Percentiles rank a stretch among this genome's conserved stretches.
phyloP scores from a whole-genome alignment of 2,888 invertebrate species.

The Apodemia duryi region DNA sequence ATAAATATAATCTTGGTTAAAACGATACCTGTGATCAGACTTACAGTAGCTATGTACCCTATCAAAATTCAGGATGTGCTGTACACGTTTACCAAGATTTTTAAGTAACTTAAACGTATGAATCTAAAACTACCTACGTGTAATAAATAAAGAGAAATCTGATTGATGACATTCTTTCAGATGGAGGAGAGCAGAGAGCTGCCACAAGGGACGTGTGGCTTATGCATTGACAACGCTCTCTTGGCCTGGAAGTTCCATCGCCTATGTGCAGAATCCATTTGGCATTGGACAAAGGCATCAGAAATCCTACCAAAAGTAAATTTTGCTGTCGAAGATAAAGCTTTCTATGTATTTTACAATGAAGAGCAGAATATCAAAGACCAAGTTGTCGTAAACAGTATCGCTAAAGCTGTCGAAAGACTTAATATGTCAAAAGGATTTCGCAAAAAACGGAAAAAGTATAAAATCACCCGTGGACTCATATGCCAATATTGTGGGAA shows the following conservation, averaged over 20 bases:
- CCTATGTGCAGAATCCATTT: conserved; percentile 44
- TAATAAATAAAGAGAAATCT: conserved; percentile 46
- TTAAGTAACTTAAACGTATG: too few species aligned
- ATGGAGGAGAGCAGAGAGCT: conserved; percentile 50
- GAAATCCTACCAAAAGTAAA: conserved; percentile 37
- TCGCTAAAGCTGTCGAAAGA: conserved; percentile 35
- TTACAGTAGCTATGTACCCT: too few species aligned
- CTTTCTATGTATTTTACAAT: conserved; percentile 44
- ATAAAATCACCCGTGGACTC: conserved; percentile 17
- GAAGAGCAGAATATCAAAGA: conserved; percentile 39
- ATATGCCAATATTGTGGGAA: conserved; percentile 51
- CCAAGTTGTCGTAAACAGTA: conserved; percentile 23
- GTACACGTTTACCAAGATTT: too few species aligned
- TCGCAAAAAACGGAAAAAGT: conserved; percentile 17
- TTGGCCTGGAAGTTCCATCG: conserved; percentile 46
- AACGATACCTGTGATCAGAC: too few species aligned
- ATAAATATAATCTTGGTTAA: too few species aligned
- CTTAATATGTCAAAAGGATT: conserved; percentile 32
- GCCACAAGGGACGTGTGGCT: conserved; percentile 52
- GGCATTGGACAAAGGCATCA: conserved; percentile 46
- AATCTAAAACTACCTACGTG: background rate
- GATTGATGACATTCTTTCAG: conserved; percentile 68
- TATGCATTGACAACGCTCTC: conserved; percentile 47
- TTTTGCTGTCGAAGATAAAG: conserved; percentile 39
- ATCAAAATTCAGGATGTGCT: too few species aligned